phyloP scores from a whole-genome alignment of 1,140 invertebrate species.

The Drosophila rufa region DNA sequence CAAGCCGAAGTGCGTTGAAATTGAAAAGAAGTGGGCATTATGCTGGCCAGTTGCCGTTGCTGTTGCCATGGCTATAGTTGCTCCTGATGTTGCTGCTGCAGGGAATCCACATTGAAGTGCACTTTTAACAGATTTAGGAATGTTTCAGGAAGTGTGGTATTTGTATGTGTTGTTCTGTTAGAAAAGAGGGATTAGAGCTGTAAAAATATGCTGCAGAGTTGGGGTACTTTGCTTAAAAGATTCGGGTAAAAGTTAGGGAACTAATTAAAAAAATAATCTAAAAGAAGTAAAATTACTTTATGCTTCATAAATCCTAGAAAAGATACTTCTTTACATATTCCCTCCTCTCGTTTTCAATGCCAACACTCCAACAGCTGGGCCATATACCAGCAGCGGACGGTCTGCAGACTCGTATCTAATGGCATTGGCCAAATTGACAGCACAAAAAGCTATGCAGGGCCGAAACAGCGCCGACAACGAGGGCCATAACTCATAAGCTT shows the following conservation, averaged over 20 bases:
- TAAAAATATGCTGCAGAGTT: slow-evolving; percentile 5
- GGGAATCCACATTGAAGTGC: slow-evolving; percentile 23
- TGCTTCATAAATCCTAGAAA: neutral
- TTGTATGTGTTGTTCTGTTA: neutral
- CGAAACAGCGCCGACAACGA: slow-evolving; percentile 47
- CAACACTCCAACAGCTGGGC: slow-evolving; percentile 6
- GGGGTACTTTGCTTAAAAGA: too few relatives aligned
- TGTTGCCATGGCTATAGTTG: slow-evolving; percentile 9
- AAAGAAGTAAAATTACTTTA: neutral
- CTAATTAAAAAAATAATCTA: neutral
- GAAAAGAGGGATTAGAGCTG: neutral
- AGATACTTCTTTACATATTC: neutral
- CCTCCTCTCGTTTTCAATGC: slow-evolving; percentile 2
- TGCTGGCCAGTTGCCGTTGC: slow-evolving; percentile 32
- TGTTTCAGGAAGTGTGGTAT: slow-evolving; percentile 16
- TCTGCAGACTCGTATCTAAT: slow-evolving; percentile 35
- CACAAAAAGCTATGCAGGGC: slow-evolving; percentile 55
- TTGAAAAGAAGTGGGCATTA: slow-evolving; percentile 60
- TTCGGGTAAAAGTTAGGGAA: neutral
- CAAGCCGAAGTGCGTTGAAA: slow-evolving; percentile 60
- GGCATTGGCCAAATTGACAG: slow-evolving; percentile 50
- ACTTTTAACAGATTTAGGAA: slow-evolving; percentile 28
- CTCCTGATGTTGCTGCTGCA: neutral
- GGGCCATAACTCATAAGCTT: slow-evolving; percentile 70
- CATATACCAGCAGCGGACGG: slow-evolving; percentile 7